Conservation (phyloP, 1,140 invertebrate genomes). For the Diabrotica undecimpunctata region DNA sequence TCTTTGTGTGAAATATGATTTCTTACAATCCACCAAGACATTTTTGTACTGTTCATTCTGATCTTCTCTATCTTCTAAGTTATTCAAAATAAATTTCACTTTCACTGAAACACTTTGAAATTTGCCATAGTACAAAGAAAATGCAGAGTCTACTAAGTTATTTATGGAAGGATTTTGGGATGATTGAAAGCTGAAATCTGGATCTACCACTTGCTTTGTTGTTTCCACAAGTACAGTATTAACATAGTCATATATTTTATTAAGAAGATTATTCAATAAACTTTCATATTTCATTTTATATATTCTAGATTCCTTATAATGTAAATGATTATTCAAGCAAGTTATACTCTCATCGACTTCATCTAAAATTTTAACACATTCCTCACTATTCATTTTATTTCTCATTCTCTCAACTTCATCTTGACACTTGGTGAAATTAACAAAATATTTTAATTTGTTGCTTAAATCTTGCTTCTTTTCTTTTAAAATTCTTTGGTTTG, state of each 20-base stretch:
- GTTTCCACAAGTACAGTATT: conserved; percentile 54
- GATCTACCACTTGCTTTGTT: conserved; percentile 63
- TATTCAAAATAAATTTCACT: conserved; percentile 73
- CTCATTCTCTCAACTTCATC: conserved; percentile 66
- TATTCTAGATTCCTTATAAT: conserved; percentile 75
- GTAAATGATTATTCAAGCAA: conserved; percentile 70
- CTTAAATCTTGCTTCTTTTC: conserved; percentile 75
- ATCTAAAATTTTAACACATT: conserved; percentile 76
- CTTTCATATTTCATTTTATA: conserved; percentile 77
- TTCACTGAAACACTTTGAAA: conserved; percentile 86
- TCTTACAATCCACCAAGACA: conserved; percentile 77
- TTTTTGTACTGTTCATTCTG: conserved; percentile 69
- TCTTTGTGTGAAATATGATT: conserved; percentile 78
- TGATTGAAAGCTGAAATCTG: conserved; percentile 48
- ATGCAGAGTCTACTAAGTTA: conserved; percentile 65
- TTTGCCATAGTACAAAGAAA: conserved; percentile 90
- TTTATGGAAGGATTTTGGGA: conserved; percentile 39
- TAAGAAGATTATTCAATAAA: conserved; percentile 69
- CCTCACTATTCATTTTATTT: conserved; percentile 70
- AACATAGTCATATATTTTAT: conserved; percentile 47
- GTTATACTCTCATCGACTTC: conserved; percentile 84
- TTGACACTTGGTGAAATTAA: conserved; percentile 76
- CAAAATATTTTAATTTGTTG: conserved; percentile 79
- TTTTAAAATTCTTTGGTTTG: conserved; percentile 81
- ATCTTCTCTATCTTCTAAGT: conserved; percentile 73